Base-by-base conservation (phyloP, 2,888 invertebrate genomes). In the Oscheius sp. region DNA sequence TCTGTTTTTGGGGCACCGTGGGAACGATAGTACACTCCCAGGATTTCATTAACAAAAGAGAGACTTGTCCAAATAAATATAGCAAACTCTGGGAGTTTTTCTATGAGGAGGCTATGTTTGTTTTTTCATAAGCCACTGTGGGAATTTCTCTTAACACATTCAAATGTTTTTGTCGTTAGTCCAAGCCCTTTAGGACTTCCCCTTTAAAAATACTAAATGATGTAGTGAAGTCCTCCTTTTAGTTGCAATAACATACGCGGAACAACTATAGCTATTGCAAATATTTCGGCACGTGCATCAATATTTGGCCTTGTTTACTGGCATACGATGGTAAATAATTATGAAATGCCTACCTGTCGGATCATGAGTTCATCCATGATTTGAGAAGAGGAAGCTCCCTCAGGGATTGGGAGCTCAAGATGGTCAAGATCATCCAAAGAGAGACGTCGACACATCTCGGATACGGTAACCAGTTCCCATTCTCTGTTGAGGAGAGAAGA, bases 401-500 rank as follows among this genome's bases (percentile, higher is more conserved):
- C 80, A 10, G 86, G 86, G 27, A 86, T 76, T 39, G 86, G 86
- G 70, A 86, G 68, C 37, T 86, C 84, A 25, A 79, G 74, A 45
- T 80, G 80, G 67, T 79, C 77, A 12, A 86, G 78, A 50, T 88
- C 88, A 2, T 85, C 81, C n/a, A 87, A 84, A 12, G 87, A 87
- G 55, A 87, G 76, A n/a, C 88, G 85, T 29, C 88, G 80, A 52
- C 87, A 78, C 69, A 87, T 85, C 75, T 89, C 89, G 65, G 87
- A 86, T 8, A 87, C 85, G 57, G 87, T 88, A n/a, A 88, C 87
- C 52, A 89, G 87, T 86, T 89, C 86, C 86, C 86, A 87, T 79
- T 87, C 84, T 42, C 84, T 81, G 57, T 86, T 85, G 55, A 86
- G 74, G 12, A 76, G 55, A n/a, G 76, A 76, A 52, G 76, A 74